Percentiles rank a stretch among this genome's conserved stretches.
phyloP scores from a whole-genome alignment of 2,888 invertebrate species.

The Odontocerum albicorne region DNA sequence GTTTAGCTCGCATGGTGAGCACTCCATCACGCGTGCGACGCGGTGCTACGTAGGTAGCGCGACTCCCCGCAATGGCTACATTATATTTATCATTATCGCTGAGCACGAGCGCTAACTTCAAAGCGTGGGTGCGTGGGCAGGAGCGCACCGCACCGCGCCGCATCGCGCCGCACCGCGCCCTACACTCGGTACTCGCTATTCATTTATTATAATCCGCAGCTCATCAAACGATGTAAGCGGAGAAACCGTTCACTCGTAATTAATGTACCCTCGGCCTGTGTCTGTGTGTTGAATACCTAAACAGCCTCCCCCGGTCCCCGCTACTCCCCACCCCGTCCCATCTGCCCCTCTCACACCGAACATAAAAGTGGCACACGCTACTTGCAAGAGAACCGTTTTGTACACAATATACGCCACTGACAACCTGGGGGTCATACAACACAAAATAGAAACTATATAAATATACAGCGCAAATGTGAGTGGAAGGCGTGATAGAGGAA shows the following conservation, averaged over 20 bases:
- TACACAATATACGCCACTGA: no score
- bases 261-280: conserved; percentile 58
- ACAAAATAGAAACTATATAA: no score
- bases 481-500: no score
- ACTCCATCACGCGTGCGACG: conserved; percentile 8
- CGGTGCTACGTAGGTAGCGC: not conserved
- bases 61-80: conserved; percentile 5
- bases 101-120: conserved; percentile 24
- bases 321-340: no score
- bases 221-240: conserved; percentile 37
- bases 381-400: no score
- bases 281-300: conserved; percentile 14
- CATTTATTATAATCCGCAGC: conserved; percentile 37
- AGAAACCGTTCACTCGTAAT: conserved; percentile 70
- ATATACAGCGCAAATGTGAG: no score
- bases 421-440: no score
- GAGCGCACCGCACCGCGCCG: no score
- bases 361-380: no score
- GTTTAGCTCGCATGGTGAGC: conserved; percentile 13
- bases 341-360: no score
- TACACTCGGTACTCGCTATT: conserved; percentile 24
- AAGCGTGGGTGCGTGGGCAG: no score
- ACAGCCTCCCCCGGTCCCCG: conserved; percentile 17
- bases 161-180: no score
- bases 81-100: conserved; percentile 24